Evolutionary conservation across 2,797 vertebrate genomes (phyloP), one percentile per base, ranked within the genome.

Genomic region (Parambassis ranga): DNA sequence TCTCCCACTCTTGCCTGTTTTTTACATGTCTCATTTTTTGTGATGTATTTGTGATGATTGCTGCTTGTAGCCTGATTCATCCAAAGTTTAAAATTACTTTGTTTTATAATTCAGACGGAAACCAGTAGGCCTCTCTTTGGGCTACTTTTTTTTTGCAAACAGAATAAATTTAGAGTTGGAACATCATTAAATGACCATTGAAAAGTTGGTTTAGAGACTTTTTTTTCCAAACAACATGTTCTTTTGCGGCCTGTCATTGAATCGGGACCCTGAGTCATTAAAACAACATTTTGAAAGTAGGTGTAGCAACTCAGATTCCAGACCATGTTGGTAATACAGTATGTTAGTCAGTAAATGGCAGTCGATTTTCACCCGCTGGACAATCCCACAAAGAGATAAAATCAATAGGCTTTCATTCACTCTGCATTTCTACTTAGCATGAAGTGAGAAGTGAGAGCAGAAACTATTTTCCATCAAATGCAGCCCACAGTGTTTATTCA

Each of bases 401-500:
- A 77, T 83, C 77, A 81, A 81, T 76, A 78, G 46, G 31, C 56
- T 71, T 79, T 71, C 77, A 67, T 72, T 79, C 44, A 53, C 49
- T 57, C 57, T 61, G 61, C 59, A 48, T 68, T 69, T 70, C 59
- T 64, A 70, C 62, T 78, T 53, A 70, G 59, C 65, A 47, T 71
- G 23, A 69, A 72, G 61, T 38, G 58, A 66, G 42, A 64, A 48
- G 67, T 43, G 42, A 52, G 62, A 58, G 49, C 59, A 58, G 44
- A 58, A 83, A 48, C 50, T 43, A 35, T 70, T 86, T 82, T 79
- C 55, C 74, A 72, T 74, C 69, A 69, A 69, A 75, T 36, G 41
- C 67, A 63, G 63, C 64, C 48, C 48, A 63, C 55, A 64, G 76
- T 85, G 68, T 84, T 73, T 76, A 81, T 85, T 87, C 75, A 82